Base-by-base conservation (phyloP, 2,113 vertebrate species). In the Phalacrocorax pelagicus region DNA sequence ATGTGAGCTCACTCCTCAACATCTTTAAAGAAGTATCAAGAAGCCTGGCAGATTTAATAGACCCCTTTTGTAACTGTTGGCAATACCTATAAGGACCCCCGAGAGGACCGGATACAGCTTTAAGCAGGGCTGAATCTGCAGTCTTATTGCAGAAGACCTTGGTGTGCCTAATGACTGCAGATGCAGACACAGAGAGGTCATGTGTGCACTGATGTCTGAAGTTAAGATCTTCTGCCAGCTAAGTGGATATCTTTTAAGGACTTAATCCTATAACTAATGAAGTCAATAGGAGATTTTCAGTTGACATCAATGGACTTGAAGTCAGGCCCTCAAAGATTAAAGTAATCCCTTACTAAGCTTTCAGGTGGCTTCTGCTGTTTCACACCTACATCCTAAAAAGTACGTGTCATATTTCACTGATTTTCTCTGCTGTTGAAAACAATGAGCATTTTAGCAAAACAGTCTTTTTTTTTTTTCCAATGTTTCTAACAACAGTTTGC, bases 251-350 rank as follows among this genome's bases (percentile, higher is more conserved):
- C 86, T 91, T 58, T 74, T 87, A 81, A 96, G 34, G 94, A 65
- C 77, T 94, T 95, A 92, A 94, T 97, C 95, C 95, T 79, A 1
- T 79, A 77, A 85, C 81, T 95, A 89, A 85, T 85, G 90, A 96
- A 97, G 83, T 92, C 91, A 94, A 46, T 11, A 92, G 94, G 77
- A 95, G 91, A 94, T 94, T 95, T 97, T 75, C 66, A 34, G 58
- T 77, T 92, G 77, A 97, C 92, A 91, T 94, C 91, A 94, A 72
- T 87, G 83, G 69, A 55, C 24, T 86, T 86, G 2, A 34, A 93
- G 74, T 92, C 89, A 89, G 70, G 40, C 46, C 78, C 58, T 96
- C 58, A 70, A 85, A 95, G 92, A 89, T 91, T 95, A 96, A 96
- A 91, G 86, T 96, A 95, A 97, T 94, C 92, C 72, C 62, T 36